phyloP scores from a whole-genome alignment of 2,888 invertebrate genomes.

The Nymphalis c-album region DNA sequence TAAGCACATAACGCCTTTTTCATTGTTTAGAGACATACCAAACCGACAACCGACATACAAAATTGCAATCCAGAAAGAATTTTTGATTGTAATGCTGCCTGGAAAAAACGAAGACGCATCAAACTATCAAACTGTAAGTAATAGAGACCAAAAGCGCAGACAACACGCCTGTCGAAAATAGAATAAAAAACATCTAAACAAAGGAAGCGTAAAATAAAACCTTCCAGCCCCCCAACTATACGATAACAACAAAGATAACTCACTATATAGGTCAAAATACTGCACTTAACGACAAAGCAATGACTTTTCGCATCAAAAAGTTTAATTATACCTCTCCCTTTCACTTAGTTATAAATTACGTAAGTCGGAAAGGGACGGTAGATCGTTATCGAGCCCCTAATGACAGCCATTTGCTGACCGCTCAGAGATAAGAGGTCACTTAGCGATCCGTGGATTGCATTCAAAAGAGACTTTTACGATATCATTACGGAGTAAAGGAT shows the following conservation, averaged over 20 bases:
- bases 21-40: too few species aligned
- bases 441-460: constrained; percentile 5
- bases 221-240: not conserved
- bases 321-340: constrained; percentile 7
- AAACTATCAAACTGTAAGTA: too few species aligned
- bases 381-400: constrained; percentile 19
- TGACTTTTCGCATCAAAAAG: constrained; percentile 6
- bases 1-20: too few species aligned
- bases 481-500: not conserved
- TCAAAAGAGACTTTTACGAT: constrained; percentile 2
- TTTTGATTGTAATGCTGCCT: too few species aligned
- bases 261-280: not conserved
- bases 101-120: too few species aligned
- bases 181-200: too few species aligned
- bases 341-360: constrained; percentile 3
- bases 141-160: too few species aligned
- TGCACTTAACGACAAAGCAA: constrained; percentile 2
- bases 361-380: constrained; percentile 13
- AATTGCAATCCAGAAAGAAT: too few species aligned
- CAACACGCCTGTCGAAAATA: too few species aligned
- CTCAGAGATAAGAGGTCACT: constrained; percentile 15
- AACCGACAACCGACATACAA: too few species aligned
- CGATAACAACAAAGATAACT: not conserved
- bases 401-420: constrained; percentile 24
- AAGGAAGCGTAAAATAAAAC: too few species aligned